These are phyloP conservation scores for Paedocypris micromegethes DNA, from an alignment of 2,797 vertebrate species.

Conservation along the genomic window DNA sequence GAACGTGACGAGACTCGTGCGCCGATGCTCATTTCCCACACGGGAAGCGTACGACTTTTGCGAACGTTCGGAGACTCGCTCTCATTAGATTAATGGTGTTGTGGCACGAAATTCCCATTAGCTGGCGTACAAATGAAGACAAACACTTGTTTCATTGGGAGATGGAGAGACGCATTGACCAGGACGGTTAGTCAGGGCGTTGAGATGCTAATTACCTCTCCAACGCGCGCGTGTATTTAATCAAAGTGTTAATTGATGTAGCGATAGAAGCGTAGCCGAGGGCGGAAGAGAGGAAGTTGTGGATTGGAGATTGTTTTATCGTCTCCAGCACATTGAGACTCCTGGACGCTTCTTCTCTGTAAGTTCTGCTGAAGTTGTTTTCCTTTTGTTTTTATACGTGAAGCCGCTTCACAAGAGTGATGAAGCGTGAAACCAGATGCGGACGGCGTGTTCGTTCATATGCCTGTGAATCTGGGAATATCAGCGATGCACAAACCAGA, in stretches of 20 bases:
- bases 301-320: slow-evolving; percentile 87
- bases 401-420: slow-evolving; percentile 43
- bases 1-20: slow-evolving; percentile 29
- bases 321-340: slow-evolving; percentile 85
- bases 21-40: slow-evolving; percentile 55
- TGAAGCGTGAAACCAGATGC: slow-evolving; percentile 49
- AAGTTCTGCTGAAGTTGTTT: slow-evolving; percentile 54
- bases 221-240: slow-evolving; percentile 99
- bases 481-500: no score
- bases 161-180: slow-evolving; percentile 80
- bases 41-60: slow-evolving; percentile 75
- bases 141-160: slow-evolving; percentile 89
- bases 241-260: slow-evolving; percentile 99
- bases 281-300: slow-evolving; percentile 81
- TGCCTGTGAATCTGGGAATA: background rate
- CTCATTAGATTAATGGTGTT: slow-evolving; percentile 97
- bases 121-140: slow-evolving; percentile 85
- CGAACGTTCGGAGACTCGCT: slow-evolving; percentile 83
- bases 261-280: slow-evolving; percentile 95
- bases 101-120: slow-evolving; percentile 85
- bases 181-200: slow-evolving; percentile 89
- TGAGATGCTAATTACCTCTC: slow-evolving; percentile 99
- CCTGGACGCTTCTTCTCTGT: slow-evolving; percentile 57
- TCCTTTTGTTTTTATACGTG: no score
- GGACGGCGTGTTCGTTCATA: slow-evolving; percentile 31